Evolutionary conservation across 2,888 invertebrate genomes (phyloP).

Genomic region (Plagodis dolabraria): DNA sequence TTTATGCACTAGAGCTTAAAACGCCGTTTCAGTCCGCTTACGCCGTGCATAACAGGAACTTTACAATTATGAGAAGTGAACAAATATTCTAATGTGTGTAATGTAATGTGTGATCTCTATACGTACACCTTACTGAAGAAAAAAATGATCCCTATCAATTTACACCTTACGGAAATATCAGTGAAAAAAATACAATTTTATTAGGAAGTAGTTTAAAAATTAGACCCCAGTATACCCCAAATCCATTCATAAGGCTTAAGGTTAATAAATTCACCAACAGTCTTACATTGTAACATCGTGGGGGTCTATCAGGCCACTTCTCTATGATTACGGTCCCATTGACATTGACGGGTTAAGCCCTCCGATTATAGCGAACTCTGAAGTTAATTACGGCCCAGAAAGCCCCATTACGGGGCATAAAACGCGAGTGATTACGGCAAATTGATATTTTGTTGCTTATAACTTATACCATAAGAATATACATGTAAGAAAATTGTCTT

Average conservation of each 20-base stretch:
- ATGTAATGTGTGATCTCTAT: too few relatives aligned
- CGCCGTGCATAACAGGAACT: too few relatives aligned
- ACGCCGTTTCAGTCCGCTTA: too few relatives aligned
- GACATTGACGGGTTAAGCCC: slow-evolving; percentile 50
- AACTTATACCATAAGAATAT: neutral
- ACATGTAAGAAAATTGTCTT: slow-evolving; percentile 3
- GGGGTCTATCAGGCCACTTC: slow-evolving; percentile 39
- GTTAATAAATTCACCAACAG: neutral
- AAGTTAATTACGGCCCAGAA: slow-evolving; percentile 51
- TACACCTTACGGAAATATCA: too few relatives aligned
- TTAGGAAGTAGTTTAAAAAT: too few relatives aligned
- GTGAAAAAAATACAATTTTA: too few relatives aligned
- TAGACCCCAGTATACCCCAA: too few relatives aligned
- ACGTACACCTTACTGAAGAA: too few relatives aligned
- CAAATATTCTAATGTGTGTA: too few relatives aligned
- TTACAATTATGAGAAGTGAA: too few relatives aligned
- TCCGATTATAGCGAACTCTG: slow-evolving; percentile 50
- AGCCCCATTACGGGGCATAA: slow-evolving; percentile 36
- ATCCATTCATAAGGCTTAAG: too few relatives aligned
- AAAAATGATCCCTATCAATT: too few relatives aligned
- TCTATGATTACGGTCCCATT: slow-evolving; percentile 43
- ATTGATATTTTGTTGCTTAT: slow-evolving; percentile 45
- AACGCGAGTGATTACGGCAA: slow-evolving; percentile 41
- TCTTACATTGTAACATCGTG: slow-evolving; percentile 24
- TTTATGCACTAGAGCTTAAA: neutral